Conservation (phyloP, 2,888 invertebrate genomes). For the Brenthis ino region DNA sequence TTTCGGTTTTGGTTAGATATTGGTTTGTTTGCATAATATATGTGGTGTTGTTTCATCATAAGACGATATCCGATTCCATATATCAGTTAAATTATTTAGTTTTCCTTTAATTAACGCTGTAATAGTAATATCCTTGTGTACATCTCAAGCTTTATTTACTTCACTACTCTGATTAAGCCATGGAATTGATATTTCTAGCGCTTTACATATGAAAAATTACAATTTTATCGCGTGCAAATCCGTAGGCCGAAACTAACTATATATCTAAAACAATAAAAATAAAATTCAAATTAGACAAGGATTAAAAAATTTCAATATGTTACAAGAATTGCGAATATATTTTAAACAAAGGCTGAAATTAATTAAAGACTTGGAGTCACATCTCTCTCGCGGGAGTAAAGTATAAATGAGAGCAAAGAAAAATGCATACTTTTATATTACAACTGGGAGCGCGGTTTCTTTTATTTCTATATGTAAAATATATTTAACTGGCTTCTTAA, state of each 20-base stretch:
- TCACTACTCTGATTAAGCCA: too few species aligned
- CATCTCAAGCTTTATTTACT: too few species aligned
- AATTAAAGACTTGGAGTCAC: constrained; percentile 31
- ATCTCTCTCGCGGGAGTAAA: constrained; percentile 20
- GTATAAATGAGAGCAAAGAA: constrained; percentile 28
- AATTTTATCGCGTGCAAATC: too few species aligned
- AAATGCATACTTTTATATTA: constrained; percentile 24
- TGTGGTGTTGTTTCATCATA: neutral
- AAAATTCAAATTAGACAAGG: too few species aligned
- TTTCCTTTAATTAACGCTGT: too few species aligned
- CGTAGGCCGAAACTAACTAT: too few species aligned
- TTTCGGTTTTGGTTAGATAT: constrained; percentile 9
- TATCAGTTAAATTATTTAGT: neutral
- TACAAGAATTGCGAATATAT: neutral
- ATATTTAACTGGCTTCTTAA: neutral
- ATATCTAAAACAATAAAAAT: too few species aligned
- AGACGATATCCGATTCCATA: neutral
- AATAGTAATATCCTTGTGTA: too few species aligned
- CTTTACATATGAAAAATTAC: too few species aligned
- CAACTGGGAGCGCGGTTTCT: neutral
- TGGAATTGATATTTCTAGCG: too few species aligned
- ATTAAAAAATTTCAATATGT: too few species aligned
- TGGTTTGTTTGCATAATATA: neutral
- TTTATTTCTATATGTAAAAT: constrained; percentile 10
- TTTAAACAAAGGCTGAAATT: constrained; percentile 25